Evolutionary conservation across 2,888 invertebrate genomes (phyloP).

Genomic region (Ischnus inquisitorius): DNA sequence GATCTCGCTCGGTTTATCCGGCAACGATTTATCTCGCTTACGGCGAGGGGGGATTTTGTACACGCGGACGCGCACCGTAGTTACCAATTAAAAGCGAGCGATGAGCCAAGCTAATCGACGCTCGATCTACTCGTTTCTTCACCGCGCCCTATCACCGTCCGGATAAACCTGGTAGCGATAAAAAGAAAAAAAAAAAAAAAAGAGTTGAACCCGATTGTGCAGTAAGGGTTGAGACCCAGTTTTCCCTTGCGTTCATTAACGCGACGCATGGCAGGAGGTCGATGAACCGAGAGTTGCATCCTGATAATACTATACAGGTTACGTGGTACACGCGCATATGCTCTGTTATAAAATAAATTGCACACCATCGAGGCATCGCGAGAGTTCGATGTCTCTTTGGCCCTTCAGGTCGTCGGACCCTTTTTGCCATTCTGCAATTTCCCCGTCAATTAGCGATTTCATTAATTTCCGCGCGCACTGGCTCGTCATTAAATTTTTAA

Average conservation of each 20-base stretch:
- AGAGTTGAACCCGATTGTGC: not conserved
- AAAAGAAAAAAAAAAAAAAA: not conserved
- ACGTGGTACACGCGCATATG: not conserved
- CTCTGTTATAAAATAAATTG: conserved; percentile 6
- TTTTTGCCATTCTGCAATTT: not conserved
- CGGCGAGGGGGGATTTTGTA: conserved; percentile 8
- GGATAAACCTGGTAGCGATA: conserved; percentile 6
- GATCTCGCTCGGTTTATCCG: conserved; percentile 34
- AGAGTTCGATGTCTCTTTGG: conserved; percentile 21
- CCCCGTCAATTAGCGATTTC: not conserved
- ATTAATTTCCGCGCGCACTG: no score
- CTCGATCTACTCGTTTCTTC: conserved; percentile 34
- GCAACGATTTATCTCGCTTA: conserved; percentile 50
- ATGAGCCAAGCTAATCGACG: conserved; percentile 32
- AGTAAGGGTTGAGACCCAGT: conserved; percentile 23
- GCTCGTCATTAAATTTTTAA: conserved; percentile 8
- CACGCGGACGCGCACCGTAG: not conserved
- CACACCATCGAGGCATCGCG: not conserved
- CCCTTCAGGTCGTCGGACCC: conserved; percentile 11
- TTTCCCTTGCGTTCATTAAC: conserved; percentile 32
- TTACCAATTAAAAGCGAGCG: conserved; percentile 41
- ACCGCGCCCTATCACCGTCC: not conserved
- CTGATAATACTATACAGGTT: not conserved
- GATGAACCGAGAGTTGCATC: conserved; percentile 1
- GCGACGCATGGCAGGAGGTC: conserved; percentile 25